Evolutionary conservation across 1,140 invertebrate species (phyloP), one percentile per base, ranked within the genome.

Genomic region (Cherax quadricarinatus): DNA sequence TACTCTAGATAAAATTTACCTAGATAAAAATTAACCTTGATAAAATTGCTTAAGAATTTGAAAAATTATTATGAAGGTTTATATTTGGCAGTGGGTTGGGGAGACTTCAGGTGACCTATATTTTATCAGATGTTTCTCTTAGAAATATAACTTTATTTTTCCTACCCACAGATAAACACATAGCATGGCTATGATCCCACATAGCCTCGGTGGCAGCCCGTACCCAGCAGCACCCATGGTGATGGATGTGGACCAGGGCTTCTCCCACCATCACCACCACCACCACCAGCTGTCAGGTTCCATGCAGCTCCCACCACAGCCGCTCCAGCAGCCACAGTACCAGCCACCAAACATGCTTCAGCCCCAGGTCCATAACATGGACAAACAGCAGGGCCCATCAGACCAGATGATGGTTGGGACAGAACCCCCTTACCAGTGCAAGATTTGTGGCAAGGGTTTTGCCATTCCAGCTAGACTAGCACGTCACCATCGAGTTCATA

Each of bases 401-500:
- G 60, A 66, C 41, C 57, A 51, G 53, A 89, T 7, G 80, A 60
- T 57, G 78, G 53, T 81, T 14, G 84, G 51, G 16, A 24, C 85
- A 4, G 86, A 88, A 30, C 91, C 91, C 7, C 91, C 91, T 18
- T 98, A 98, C 95, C 96, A 97, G 73, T 99, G 98, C 95, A 97
- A 98, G 94, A 97, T 98, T 89, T 99, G 98, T 95, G 96, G 97
- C 89, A 99, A 99, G 49, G 94, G 94, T 51, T 94, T 93, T 83
- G 89, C 94, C 5, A 98, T 98, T 24, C 98, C 97, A 5, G 98
- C 98, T n/a, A 95, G 98, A 79, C 95, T 99, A 86, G 98, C 98
- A 1, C 96, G 98, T 10, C 98, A 99, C 95, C 98, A 98, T 95
- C 96, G 98, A 62, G 98, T 97, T 0, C 98, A 98, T 94, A 98